phyloP scores from a whole-genome alignment of 2,888 invertebrate genomes.

The Rhopalosiphum nymphaeae region DNA sequence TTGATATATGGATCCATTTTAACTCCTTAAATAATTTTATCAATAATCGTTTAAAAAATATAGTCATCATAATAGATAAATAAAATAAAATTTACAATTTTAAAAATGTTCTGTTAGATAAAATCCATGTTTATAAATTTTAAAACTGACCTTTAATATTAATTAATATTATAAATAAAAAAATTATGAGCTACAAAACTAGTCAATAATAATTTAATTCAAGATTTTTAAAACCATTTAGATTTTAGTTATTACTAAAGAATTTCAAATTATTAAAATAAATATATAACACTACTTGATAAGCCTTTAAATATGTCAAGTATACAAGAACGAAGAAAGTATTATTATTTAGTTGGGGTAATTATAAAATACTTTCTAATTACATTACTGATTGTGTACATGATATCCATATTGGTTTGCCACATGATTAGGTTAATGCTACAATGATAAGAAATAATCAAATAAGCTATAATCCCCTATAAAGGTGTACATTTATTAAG shows the following conservation, averaged over 20 bases:
- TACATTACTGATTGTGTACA: background rate
- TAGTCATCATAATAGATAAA: background rate
- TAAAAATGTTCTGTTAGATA: background rate
- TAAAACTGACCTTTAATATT: background rate
- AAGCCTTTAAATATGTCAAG: background rate
- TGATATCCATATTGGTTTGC: background rate
- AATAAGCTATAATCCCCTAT: background rate
- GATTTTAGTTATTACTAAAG: background rate
- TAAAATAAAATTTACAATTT: background rate
- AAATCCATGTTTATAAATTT: background rate
- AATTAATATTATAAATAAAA: background rate
- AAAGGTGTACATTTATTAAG: background rate
- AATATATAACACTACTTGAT: background rate
- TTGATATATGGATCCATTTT: constrained; percentile 96
- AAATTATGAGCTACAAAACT: background rate
- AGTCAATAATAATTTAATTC: background rate
- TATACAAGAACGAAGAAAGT: background rate
- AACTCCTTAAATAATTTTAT: constrained; percentile 75
- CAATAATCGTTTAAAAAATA: too few relatives aligned
- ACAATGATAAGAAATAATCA: background rate
- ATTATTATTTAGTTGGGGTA: background rate
- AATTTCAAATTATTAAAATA: background rate
- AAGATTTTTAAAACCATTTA: background rate
- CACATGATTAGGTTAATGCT: background rate
- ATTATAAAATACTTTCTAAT: background rate